phyloP scores from a whole-genome alignment of 1,140 invertebrate genomes.

The Andrena cerasifolii region DNA sequence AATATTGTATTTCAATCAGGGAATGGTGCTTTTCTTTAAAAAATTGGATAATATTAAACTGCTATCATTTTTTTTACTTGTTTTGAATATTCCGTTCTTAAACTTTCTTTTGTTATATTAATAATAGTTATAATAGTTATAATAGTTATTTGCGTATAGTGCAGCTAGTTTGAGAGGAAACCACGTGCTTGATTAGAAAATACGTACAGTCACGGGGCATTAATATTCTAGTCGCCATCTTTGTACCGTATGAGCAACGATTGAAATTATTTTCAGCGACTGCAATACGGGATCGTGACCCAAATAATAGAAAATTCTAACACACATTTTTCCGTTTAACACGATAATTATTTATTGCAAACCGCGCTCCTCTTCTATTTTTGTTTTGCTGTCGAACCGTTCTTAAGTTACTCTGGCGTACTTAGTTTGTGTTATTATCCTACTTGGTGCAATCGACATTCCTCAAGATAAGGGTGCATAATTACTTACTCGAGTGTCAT shows the following conservation, averaged over 20 bases:
- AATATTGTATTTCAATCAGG: too few species aligned
- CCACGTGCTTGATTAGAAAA: neutral
- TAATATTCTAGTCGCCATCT: constrained; percentile 35
- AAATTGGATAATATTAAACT: too few species aligned
- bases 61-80: neutral
- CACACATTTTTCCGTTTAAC: neutral
- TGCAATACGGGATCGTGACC: constrained; percentile 40
- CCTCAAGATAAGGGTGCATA: neutral
- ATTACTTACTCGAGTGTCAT: neutral
- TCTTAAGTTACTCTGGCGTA: too few species aligned
- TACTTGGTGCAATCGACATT: neutral
- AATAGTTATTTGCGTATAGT: neutral
- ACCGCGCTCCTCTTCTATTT: neutral
- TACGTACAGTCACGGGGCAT: neutral
- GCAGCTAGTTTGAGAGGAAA: neutral
- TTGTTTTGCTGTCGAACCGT: too few species aligned
- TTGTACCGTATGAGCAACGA: constrained; percentile 49
- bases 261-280: constrained; percentile 44
- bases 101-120: neutral
- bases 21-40: neutral
- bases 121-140: too few species aligned
- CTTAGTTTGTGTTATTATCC: neutral
- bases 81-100: neutral
- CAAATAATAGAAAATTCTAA: neutral
- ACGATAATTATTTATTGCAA: neutral